Conservation (phyloP, 2,113 vertebrate genomes). For the Anguilla japonica region DNA sequence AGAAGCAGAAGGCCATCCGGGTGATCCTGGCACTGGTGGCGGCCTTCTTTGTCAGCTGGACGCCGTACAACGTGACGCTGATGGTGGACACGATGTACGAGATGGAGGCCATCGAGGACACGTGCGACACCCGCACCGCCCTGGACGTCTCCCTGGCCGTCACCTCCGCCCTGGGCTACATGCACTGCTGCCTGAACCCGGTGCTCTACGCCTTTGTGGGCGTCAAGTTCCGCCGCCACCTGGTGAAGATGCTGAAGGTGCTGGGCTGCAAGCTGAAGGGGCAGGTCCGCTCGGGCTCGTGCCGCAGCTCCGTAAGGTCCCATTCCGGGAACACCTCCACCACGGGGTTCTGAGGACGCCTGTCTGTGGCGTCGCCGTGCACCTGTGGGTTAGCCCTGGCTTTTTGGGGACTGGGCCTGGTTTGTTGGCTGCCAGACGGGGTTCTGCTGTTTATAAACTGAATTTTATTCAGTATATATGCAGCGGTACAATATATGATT, state of each 20-base stretch:
- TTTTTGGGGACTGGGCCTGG: too few relatives aligned
- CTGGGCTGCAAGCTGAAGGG: conserved; percentile 49
- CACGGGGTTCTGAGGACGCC: conserved; percentile 57
- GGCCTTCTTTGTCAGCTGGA: conserved; percentile 83
- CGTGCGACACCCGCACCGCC: conserved; percentile 75
- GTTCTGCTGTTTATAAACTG: too few relatives aligned
- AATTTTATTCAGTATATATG: too few relatives aligned
- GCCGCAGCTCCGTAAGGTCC: conserved; percentile 73
- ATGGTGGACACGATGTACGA: conserved; percentile 66
- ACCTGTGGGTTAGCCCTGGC: not conserved
- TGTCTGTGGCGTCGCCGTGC: not conserved
- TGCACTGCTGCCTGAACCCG: conserved; percentile 90
- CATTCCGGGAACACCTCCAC: conserved; percentile 77
- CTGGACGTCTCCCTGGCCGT: conserved; percentile 61
- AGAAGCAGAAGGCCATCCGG: conserved; percentile 72
- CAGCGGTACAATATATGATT: too few relatives aligned
- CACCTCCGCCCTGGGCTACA: conserved; percentile 52
- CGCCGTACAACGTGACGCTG: conserved; percentile 82
- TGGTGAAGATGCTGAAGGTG: conserved; percentile 77
- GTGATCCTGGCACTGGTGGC: conserved; percentile 81
- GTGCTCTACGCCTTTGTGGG: conserved; percentile 85
- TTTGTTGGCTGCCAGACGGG: too few relatives aligned
- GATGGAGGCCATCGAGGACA: not conserved
- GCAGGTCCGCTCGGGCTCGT: conserved; percentile 34
- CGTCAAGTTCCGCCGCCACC: conserved; percentile 77